A percentile compares a stretch with the other conserved stretches of the same genome.
phyloP scores from a whole-genome alignment of 2,797 vertebrate species.

The Phoeniculus purpureus region DNA sequence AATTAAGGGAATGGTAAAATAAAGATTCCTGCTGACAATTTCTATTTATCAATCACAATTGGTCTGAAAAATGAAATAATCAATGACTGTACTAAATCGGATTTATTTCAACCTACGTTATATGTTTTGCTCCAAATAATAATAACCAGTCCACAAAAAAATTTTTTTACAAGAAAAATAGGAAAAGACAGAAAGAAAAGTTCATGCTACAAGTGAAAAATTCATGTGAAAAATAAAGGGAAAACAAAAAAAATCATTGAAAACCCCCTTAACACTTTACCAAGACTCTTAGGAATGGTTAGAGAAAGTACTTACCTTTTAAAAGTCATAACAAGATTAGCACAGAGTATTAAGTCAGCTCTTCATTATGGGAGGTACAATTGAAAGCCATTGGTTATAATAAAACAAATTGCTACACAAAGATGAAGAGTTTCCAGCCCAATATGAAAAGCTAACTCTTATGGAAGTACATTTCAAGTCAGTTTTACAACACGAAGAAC shows the following conservation, averaged over 20 bases:
- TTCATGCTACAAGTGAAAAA: constrained; percentile 68
- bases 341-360: constrained; percentile 81
- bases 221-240: constrained; percentile 61
- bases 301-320: constrained; percentile 84
- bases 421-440: constrained; percentile 77
- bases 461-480: constrained; percentile 72
- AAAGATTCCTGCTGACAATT: constrained; percentile 40
- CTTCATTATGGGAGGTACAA: constrained; percentile 83
- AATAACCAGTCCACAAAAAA: constrained; percentile 40
- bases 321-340: constrained; percentile 81
- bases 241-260: constrained; percentile 47
- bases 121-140: constrained; percentile 65
- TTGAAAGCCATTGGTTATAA: constrained; percentile 78
- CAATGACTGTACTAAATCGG: constrained; percentile 28
- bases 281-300: constrained; percentile 75
- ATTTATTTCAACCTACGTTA: constrained; percentile 40
- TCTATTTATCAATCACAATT: constrained; percentile 35
- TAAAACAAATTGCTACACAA: constrained; percentile 76
- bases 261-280: constrained; percentile 66
- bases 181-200: constrained; percentile 66
- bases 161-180: constrained; percentile 55
- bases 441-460: constrained; percentile 80
- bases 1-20: constrained; percentile 62
- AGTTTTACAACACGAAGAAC: constrained; percentile 70
- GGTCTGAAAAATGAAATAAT: constrained; percentile 60